Conservation (phyloP, 2,888 invertebrate genomes). For the Ophraella communa region DNA sequence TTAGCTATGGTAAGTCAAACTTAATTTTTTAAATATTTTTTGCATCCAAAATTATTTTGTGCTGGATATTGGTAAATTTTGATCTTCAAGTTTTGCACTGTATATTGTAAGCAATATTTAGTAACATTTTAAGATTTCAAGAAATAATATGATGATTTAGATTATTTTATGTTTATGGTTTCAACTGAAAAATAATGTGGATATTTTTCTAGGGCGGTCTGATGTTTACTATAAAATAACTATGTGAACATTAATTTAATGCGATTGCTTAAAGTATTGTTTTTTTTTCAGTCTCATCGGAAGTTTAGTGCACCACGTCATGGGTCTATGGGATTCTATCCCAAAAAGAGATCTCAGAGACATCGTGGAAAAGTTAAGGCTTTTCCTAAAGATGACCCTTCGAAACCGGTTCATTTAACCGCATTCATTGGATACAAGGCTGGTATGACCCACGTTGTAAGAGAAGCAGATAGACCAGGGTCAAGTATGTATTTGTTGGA, state of each 20-base stretch:
- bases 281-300: conserved; percentile 88
- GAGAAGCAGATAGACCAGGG: conserved; percentile 98
- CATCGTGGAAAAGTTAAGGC: conserved; percentile 99
- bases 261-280: conserved; percentile 18
- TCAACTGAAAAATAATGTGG: conserved; percentile 68
- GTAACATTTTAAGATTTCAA: neutral
- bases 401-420: conserved; percentile 96
- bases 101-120: neutral
- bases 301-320: conserved; percentile 99
- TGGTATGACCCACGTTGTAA: conserved; percentile 99
- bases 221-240: conserved; percentile 57
- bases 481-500: conserved; percentile 80
- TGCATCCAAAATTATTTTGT: conserved; percentile 3
- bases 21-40: neutral
- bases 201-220: conserved; percentile 79
- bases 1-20: conserved; percentile 17
- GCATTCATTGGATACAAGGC: conserved; percentile 99
- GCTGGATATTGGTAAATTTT: neutral
- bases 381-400: conserved; percentile 97
- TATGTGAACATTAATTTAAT: no score
- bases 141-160: conserved; percentile 69
- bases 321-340: conserved; percentile 99
- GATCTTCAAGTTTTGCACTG: neutral
- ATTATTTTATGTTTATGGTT: conserved; percentile 68
- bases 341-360: conserved; percentile 94